Evolutionary conservation across 2,888 invertebrate species (phyloP), one percentile per base, ranked within the genome.

Genomic region (Cheilosia pagana): DNA sequence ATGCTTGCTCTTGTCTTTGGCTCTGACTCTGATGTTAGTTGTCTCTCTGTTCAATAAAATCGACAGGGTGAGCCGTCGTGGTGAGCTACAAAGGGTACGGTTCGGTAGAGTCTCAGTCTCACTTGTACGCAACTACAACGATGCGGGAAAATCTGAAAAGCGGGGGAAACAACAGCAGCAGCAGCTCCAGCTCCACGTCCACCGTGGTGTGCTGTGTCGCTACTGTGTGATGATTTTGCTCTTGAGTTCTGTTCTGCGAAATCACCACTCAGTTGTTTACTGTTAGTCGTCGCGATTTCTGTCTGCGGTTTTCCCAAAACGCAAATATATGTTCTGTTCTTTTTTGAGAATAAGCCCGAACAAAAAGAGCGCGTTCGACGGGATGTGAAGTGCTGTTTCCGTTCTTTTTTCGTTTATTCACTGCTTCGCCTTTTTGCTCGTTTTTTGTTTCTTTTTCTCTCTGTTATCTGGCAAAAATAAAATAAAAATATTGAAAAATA

Each of bases 261-360:
- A 67, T 67, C 75, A 81, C 81, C 85, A 81, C 71, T 88, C 86
- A 89, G 88, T 89, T 88, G 88, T 88, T 88, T 88, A 88, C 87
- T 87, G 88, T 88, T 88, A 88, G 87, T 88, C 87, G 87, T 88
- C 86, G 88, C 82, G 85, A 71, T 81, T 85, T 81, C 79, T 85
- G 81, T 81, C 81, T 81, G 81, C 81, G 85, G 85, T 76, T 75
- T 55, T 85, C 87, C 85, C 74, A 59, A 62, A 59, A 75, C 39
- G 12, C 52, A 63, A 31, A 53, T 52, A 53, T 52, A 41, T 45
- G 19, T 39, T 53, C 12, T 45, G 19, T 31, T 63, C 39, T 45
- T 83, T 63, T 16, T 28, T 31, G 63, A 72, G 21, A 63, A 72
- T 52, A 68, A 62, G 45, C 28, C 60, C 76, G 28, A 68, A 14